A percentile compares a stretch with the other conserved stretches of the same genome.
Evolutionary conservation across 1,140 invertebrate species (phyloP).

Genomic region (Dryas iulia): DNA sequence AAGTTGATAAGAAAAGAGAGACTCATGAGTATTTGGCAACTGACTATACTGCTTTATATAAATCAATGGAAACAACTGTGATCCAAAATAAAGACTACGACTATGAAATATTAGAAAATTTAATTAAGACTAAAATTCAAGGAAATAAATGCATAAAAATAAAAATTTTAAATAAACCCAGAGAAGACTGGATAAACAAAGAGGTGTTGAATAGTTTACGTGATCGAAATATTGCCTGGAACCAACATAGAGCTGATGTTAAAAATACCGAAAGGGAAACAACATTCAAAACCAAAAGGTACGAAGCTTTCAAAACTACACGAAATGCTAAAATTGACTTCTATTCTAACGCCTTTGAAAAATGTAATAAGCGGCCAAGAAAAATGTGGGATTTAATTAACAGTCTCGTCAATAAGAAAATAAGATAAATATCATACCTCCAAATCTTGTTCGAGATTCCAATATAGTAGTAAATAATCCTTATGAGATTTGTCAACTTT

Average conservation of each 20-base stretch:
- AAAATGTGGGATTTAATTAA: conserved; percentile 24
- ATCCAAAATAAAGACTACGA: conserved; percentile 16
- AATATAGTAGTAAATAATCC: conserved; percentile 5
- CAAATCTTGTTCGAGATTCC: neutral
- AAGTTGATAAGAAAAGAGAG: conserved; percentile 3
- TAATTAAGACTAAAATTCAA: conserved; percentile 8
- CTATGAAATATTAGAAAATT: conserved; percentile 19
- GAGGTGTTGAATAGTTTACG: neutral
- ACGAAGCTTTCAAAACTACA: neutral
- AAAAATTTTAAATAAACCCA: conserved; percentile 25
- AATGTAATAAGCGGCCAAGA: conserved; percentile 1
- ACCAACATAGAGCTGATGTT: neutral
- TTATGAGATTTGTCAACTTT: too few relatives aligned
- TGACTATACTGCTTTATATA: too few relatives aligned
- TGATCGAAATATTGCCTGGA: conserved; percentile 2
- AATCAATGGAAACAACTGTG: conserved; percentile 15
- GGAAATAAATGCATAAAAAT: conserved; percentile 19
- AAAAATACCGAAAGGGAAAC: conserved; percentile 1
- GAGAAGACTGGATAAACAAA: conserved; percentile 30
- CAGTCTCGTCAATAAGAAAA: conserved; percentile 2
- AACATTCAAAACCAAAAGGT: neutral
- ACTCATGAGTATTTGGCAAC: too few relatives aligned
- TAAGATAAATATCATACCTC: conserved; percentile 1
- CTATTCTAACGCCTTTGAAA: conserved; percentile 11
- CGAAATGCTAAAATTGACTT: conserved; percentile 3